A percentile compares a stretch with the other conserved stretches of the same genome.
Evolutionary conservation across 2,797 vertebrate genomes (phyloP).

Genomic region (Helarctos malayanus): DNA sequence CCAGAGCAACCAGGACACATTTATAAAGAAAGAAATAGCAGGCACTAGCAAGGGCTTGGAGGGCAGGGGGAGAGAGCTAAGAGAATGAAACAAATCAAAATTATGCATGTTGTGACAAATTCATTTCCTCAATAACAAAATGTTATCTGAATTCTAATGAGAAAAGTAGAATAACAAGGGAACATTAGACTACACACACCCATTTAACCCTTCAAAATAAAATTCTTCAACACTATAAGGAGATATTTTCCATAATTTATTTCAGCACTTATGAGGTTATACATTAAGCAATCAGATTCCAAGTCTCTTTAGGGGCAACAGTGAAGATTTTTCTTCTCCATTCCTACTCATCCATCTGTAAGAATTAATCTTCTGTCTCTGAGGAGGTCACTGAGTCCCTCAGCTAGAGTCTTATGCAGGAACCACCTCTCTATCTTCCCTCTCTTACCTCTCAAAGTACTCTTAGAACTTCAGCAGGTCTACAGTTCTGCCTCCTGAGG

Average conservation of each 20-base stretch:
- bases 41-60: not conserved
- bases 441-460: not conserved
- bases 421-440: not conserved
- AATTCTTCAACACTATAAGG: not conserved
- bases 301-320: not conserved
- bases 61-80: not conserved
- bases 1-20: conserved; percentile 27
- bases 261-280: conserved; percentile 10
- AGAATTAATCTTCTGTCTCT: not conserved
- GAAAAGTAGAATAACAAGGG: not conserved
- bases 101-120: conserved; percentile 52
- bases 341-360: not conserved
- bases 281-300: not conserved
- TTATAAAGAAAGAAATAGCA: not conserved
- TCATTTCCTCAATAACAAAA: conserved; percentile 51
- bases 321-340: not conserved
- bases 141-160: conserved; percentile 13
- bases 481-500: not conserved
- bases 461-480: not conserved
- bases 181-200: not conserved
- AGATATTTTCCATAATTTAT: conserved; percentile 8
- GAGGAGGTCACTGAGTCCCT: not conserved
- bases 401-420: not conserved
- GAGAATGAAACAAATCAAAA: conserved; percentile 40
- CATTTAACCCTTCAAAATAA: conserved; percentile 24